Evolutionary conservation across 2,888 invertebrate genomes (phyloP).

Genomic region (Trichogramma dendrolimi): DNA sequence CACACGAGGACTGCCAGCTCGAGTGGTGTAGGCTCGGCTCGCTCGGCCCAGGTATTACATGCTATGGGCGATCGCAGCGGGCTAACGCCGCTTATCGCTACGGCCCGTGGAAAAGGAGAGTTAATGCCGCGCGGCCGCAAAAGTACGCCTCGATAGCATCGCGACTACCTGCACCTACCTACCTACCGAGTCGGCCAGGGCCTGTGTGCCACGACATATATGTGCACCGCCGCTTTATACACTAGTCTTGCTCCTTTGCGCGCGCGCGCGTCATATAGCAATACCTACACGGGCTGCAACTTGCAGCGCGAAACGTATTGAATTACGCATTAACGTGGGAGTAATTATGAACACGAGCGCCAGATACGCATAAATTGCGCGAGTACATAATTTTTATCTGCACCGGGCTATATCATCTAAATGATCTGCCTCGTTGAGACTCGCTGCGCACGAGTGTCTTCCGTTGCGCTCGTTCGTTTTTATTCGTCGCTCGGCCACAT

Average conservation of each 20-base stretch:
- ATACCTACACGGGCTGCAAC: background rate
- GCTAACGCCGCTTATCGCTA: background rate
- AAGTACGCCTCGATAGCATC: too few species aligned
- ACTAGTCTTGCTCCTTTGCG: background rate
- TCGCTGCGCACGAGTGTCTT: too few species aligned
- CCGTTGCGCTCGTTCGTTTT: too few species aligned
- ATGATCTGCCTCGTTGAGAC: too few species aligned
- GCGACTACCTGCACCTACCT: too few species aligned
- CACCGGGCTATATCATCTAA: too few species aligned
- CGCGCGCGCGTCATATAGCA: background rate
- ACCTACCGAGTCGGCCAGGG: too few species aligned
- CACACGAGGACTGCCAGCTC: background rate
- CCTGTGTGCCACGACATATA: too few species aligned
- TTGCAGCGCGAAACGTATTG: background rate
- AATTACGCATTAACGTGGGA: background rate
- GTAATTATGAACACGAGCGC: too few species aligned
- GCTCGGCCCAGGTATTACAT: background rate
- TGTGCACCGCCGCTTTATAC: background rate
- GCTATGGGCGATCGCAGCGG: background rate
- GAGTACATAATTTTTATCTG: too few species aligned
- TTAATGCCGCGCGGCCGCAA: constrained; percentile 1
- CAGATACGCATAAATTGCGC: too few species aligned
- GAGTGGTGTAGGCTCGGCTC: background rate
- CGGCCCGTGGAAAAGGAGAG: constrained; percentile 3
- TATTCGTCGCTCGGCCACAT: too few species aligned